Evolutionary conservation across 2,797 vertebrate species (phyloP).

Genomic region (Poeciliopsis presidionis): DNA sequence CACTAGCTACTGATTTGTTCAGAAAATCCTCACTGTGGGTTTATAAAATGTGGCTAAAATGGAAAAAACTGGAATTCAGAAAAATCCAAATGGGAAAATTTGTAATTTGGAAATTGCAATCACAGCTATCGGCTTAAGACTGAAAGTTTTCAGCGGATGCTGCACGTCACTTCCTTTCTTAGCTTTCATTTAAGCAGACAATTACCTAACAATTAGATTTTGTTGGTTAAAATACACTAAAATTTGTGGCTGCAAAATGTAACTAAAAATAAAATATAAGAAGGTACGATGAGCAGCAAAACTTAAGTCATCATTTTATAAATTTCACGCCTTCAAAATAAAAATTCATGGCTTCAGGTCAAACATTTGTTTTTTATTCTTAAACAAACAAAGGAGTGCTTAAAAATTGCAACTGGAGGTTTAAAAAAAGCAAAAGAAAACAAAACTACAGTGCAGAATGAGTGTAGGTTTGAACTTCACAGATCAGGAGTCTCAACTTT

Average conservation of each 20-base stretch:
- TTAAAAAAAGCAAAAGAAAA: constrained; percentile 17
- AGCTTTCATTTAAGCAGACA: background rate
- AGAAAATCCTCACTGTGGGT: too few species aligned
- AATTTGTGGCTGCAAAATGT: background rate
- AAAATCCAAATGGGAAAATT: too few species aligned
- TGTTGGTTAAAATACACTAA: background rate
- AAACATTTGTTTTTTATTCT: constrained; percentile 62
- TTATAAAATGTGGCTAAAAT: too few species aligned
- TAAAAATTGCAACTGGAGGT: constrained; percentile 48
- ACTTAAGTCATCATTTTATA: constrained; percentile 5
- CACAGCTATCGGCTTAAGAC: too few species aligned
- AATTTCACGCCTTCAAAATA: constrained; percentile 12
- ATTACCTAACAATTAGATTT: background rate
- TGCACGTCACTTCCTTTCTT: background rate
- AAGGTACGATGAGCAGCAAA: background rate
- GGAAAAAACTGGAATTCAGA: too few species aligned
- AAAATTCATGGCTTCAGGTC: constrained; percentile 28
- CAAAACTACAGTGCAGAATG: constrained; percentile 77
- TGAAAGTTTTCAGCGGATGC: background rate
- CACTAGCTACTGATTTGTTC: too few species aligned
- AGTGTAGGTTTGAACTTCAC: constrained; percentile 63
- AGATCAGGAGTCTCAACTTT: constrained; percentile 66
- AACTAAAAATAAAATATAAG: background rate
- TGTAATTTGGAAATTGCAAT: too few species aligned
- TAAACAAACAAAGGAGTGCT: constrained; percentile 54